Evolutionary conservation across 1,140 invertebrate genomes (phyloP).

Genomic region (Conopomorpha cramerella): DNA sequence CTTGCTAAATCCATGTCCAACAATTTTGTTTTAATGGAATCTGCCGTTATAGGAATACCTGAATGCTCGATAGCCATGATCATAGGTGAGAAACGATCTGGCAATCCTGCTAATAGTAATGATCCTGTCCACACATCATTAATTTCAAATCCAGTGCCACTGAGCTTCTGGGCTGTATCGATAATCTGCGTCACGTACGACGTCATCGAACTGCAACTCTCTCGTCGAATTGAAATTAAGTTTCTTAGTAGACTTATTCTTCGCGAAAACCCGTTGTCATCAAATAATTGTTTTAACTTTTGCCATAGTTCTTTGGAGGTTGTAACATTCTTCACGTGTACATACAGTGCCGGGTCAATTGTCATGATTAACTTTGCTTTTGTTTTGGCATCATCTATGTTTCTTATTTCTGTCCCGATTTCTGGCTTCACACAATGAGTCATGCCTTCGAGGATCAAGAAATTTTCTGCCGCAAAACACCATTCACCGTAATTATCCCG

Average conservation of each 20-base stretch:
- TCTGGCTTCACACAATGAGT: conserved; percentile 1
- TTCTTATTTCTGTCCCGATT: not conserved
- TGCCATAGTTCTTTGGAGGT: conserved; percentile 14
- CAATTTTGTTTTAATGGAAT: conserved; percentile 13
- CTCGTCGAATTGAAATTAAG: conserved; percentile 8
- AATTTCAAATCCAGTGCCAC: conserved; percentile 6
- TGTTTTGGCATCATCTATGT: conserved; percentile 9
- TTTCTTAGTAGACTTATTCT: conserved; percentile 10
- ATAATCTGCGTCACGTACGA: not conserved
- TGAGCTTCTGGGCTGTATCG: conserved; percentile 6
- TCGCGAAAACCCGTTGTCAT: conserved; percentile 8
- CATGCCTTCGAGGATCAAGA: conserved; percentile 1
- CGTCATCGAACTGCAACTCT: conserved; percentile 7
- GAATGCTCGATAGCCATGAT: conserved; percentile 23
- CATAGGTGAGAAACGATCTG: conserved; percentile 20
- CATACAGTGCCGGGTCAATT: conserved; percentile 16
- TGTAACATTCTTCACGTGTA: conserved; percentile 12
- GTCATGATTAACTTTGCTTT: conserved; percentile 16
- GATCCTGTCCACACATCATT: conserved; percentile 2
- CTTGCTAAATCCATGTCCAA: conserved; percentile 6
- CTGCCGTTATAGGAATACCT: conserved; percentile 8
- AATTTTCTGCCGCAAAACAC: conserved; percentile 1
- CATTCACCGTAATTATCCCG: conserved; percentile 1
- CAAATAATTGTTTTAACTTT: conserved; percentile 10
- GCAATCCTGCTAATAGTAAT: conserved; percentile 20